Conservation (phyloP, 2,797 vertebrate species). For the Poecile montanus region DNA sequence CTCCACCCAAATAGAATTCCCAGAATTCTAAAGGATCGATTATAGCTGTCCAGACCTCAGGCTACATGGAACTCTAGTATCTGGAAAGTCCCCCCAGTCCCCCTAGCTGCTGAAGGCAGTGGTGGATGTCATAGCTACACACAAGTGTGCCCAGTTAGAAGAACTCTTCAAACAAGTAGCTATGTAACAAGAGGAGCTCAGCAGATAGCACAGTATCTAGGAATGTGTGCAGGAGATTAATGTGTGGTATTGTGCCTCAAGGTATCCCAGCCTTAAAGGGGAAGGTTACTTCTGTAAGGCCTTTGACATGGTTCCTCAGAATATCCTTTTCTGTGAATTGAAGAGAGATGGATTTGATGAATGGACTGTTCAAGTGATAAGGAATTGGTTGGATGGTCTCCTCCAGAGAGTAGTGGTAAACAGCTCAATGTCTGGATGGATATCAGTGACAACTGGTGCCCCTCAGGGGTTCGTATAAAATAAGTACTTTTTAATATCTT, state of each 20-base stretch:
- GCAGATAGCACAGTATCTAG: neutral
- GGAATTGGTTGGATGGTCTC: neutral
- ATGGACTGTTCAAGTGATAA: neutral
- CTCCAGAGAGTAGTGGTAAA: neutral
- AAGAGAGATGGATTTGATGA: neutral
- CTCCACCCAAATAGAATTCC: neutral
- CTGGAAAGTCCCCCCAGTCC: neutral
- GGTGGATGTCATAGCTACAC: neutral
- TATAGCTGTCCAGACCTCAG: neutral
- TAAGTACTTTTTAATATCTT: neutral
- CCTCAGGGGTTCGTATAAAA: neutral
- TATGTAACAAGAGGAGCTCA: neutral
- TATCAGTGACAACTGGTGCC: neutral
- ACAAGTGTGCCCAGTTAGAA: neutral
- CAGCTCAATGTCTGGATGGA: neutral
- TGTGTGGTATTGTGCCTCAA: neutral
- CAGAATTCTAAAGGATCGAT: neutral
- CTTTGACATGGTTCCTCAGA: neutral
- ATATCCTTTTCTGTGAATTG: neutral
- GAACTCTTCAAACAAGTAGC: neutral
- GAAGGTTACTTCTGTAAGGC: neutral
- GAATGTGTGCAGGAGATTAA: neutral
- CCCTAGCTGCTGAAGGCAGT: neutral
- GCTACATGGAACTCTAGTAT: neutral
- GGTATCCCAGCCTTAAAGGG: neutral